Evolutionary conservation across 2,113 vertebrate species (phyloP).

Genomic region (Cichladusa arquata): DNA sequence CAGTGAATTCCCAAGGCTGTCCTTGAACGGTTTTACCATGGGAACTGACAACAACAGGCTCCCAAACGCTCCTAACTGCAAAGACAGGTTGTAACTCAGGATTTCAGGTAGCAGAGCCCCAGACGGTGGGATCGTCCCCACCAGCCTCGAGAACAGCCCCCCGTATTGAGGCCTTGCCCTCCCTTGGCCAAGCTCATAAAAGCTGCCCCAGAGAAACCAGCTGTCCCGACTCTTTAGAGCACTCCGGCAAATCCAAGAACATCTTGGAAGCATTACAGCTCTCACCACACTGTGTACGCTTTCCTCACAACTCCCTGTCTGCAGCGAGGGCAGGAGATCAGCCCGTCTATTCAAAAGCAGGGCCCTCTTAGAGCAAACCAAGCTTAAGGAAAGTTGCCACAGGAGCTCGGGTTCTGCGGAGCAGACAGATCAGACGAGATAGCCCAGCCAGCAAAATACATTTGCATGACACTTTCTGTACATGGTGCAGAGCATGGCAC

Average conservation of each 20-base stretch:
- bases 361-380: not conserved
- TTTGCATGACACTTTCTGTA: slow-evolving; percentile 21
- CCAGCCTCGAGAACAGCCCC: not conserved
- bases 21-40: slow-evolving; percentile 34
- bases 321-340: not conserved
- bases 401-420: not conserved
- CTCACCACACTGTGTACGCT: not conserved
- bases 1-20: slow-evolving; percentile 51
- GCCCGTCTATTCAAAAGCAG: not conserved
- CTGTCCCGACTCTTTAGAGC: not conserved
- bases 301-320: not conserved
- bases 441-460: not conserved
- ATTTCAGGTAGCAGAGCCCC: not conserved
- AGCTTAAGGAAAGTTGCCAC: not conserved
- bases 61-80: not conserved
- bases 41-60: slow-evolving; percentile 33
- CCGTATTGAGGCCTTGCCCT: not conserved
- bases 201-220: slow-evolving; percentile 1
- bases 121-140: not conserved
- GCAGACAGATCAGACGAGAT: not conserved
- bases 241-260: slow-evolving; percentile 4
- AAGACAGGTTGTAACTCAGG: not conserved
- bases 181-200: not conserved
- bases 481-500: slow-evolving; percentile 35
- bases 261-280: slow-evolving; percentile 35